Percentiles rank a stretch among this genome's conserved stretches.
Evolutionary conservation across 2,888 invertebrate species (phyloP).

Genomic region (Oscheius sp.): DNA sequence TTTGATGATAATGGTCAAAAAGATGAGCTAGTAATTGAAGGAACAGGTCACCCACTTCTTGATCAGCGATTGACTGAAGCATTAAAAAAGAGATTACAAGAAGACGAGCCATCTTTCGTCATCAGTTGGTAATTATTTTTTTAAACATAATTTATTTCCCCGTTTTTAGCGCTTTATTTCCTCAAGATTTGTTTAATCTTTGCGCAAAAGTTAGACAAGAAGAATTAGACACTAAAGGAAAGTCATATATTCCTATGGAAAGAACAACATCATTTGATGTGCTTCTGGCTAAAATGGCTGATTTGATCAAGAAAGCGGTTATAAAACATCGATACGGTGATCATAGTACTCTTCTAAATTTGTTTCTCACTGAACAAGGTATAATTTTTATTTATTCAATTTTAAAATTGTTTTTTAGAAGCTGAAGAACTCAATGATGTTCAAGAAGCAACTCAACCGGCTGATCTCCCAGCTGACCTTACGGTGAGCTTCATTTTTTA

Average conservation of each 20-base stretch:
- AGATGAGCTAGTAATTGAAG: neutral
- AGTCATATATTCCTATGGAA: neutral
- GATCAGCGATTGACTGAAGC: constrained; percentile 6
- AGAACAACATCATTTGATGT: neutral
- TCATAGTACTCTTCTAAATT: neutral
- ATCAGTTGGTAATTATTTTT: constrained; percentile 1
- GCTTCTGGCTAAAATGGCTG: neutral
- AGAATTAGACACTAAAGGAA: neutral
- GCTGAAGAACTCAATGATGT: neutral
- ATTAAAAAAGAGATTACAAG: neutral
- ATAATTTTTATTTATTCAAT: no score
- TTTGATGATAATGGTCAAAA: neutral
- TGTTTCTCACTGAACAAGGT: neutral
- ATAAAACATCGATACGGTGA: neutral
- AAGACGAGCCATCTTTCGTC: neutral
- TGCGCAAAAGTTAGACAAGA: neutral
- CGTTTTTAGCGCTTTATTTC: neutral
- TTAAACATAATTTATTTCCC: no score
- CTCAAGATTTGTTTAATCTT: neutral
- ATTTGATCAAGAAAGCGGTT: neutral
- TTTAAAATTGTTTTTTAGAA: neutral
- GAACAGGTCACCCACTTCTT: neutral
- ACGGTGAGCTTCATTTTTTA: neutral
- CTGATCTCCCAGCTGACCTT: neutral
- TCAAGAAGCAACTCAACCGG: neutral